Evolutionary conservation across 2,113 vertebrate species (phyloP), one percentile per base, ranked within the genome.

Genomic region (Sinocyclocheilus anshuiensis): DNA sequence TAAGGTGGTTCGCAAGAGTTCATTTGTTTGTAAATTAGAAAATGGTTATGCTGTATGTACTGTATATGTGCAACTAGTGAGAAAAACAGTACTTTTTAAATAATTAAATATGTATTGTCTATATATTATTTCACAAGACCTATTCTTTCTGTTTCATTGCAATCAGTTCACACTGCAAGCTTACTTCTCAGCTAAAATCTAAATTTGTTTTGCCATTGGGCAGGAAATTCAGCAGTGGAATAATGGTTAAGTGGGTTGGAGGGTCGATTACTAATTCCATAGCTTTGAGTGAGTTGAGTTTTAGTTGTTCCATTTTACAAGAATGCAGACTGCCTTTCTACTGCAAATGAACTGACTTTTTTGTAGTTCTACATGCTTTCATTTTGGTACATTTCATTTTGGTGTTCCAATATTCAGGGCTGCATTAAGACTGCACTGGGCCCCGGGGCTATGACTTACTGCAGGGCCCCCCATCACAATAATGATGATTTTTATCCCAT

Each of bases 251-350:
- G 50, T 78, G 26, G 42, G 13, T 77, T 50, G 45, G 15, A 77
- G 16, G 24, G 76, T 57, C 26, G 50, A 57, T 78, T 57, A 55
- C 76, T 77, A 57, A 78, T 78, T 78, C 50, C 50, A 53, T 78
- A 26, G 24, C 50, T 78, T 78, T 78, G 15, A 53, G 6, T 18
- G 75, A 55, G 76, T 20, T 20, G 24, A 33, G 26, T 55, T 55
- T 77, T 53, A 77, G n/a, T 26, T 15, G 39, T 45, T 75, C 42
- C 3, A 29, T 77, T 53, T 50, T 53, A 55, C 4, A 4, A 55
- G 24, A 77, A 55, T 77, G 45, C 22, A 76, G 39, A 50, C 33
- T 69, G 67, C 4, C 71, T 74, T 36, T 74, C 36, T 42, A 42
- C 36, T 45, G 72, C 72, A 74, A 74, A 13, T 74, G 18, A 36